Percentiles rank a stretch among this genome's conserved stretches.
Conservation (phyloP, 2,113 vertebrate genomes). For the Strigops habroptila region DNA sequence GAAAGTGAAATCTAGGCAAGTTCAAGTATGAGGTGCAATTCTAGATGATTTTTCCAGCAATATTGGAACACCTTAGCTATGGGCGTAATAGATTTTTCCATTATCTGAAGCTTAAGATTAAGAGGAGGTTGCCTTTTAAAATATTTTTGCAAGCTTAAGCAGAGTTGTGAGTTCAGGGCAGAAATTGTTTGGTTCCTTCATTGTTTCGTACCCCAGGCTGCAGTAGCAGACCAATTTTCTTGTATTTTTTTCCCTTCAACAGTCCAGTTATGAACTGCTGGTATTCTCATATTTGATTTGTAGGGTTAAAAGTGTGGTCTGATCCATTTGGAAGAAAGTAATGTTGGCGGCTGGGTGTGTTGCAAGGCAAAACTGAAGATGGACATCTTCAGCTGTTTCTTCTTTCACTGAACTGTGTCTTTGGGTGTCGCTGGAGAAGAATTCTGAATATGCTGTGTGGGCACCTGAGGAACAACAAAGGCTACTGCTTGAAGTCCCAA, state of each 20-base stretch:
- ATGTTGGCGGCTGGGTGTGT: neutral
- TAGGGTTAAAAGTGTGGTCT: conserved; percentile 83
- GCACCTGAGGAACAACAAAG: neutral
- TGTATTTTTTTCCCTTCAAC: neutral
- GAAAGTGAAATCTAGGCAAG: neutral
- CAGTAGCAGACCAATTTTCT: neutral
- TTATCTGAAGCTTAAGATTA: neutral
- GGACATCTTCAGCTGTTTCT: conserved; percentile 1
- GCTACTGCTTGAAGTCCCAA: neutral
- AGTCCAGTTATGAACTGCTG: neutral
- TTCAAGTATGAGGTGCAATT: neutral
- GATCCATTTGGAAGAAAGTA: conserved; percentile 81
- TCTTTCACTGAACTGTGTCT: neutral
- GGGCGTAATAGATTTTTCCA: neutral
- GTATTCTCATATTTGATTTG: conserved; percentile 45
- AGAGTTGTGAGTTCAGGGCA: neutral
- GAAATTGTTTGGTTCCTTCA: neutral
- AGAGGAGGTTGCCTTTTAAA: neutral
- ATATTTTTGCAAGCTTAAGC: neutral
- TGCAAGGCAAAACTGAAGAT: neutral
- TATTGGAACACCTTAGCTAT: neutral
- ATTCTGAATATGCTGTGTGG: neutral
- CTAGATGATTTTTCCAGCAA: neutral
- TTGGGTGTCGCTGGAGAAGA: neutral
- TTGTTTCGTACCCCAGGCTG: neutral